A percentile compares a stretch with the other conserved stretches of the same genome.
phyloP scores from a whole-genome alignment of 2,113 vertebrate species.

The Strigops habroptila region DNA sequence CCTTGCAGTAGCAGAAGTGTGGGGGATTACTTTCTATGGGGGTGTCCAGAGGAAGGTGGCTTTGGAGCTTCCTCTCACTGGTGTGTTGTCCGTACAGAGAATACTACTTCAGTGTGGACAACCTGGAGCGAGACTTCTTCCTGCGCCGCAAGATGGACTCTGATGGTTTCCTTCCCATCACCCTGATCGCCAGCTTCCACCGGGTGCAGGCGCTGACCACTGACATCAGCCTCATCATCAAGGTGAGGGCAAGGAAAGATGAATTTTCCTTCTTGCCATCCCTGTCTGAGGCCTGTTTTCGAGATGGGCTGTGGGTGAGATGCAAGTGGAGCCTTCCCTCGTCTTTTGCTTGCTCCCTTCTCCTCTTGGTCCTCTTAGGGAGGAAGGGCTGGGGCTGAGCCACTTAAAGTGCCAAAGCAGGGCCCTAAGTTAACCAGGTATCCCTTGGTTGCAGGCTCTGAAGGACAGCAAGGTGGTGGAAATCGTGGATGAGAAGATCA shows the following conservation, averaged over 20 bases:
- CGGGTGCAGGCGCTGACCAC: constrained; percentile 95
- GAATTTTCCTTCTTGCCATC: neutral
- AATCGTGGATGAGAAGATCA: constrained; percentile 91
- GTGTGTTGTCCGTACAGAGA: constrained; percentile 71
- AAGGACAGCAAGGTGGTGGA: constrained; percentile 97
- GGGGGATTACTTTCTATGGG: neutral
- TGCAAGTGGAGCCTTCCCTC: neutral
- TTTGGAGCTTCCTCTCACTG: neutral
- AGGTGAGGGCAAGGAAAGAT: constrained; percentile 66
- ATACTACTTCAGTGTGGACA: constrained; percentile 98
- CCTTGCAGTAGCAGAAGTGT: neutral
- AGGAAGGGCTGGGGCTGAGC: neutral
- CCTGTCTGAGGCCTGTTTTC: neutral
- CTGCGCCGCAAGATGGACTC: constrained; percentile 94
- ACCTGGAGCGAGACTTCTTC: constrained; percentile 96
- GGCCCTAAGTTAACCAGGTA: neutral
- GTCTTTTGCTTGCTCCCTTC: neutral
- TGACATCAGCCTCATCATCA: constrained; percentile 87
- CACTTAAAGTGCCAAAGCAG: accelerated
- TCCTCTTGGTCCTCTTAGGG: neutral
- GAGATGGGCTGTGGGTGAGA: neutral
- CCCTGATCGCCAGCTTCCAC: constrained; percentile 93
- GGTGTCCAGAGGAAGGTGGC: neutral
- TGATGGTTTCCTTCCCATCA: constrained; percentile 90
- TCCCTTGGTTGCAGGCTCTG: constrained; percentile 76